Evolutionary conservation across 2,113 vertebrate genomes (phyloP), one percentile per base, ranked within the genome.

Genomic region (Sturnira hondurensis): DNA sequence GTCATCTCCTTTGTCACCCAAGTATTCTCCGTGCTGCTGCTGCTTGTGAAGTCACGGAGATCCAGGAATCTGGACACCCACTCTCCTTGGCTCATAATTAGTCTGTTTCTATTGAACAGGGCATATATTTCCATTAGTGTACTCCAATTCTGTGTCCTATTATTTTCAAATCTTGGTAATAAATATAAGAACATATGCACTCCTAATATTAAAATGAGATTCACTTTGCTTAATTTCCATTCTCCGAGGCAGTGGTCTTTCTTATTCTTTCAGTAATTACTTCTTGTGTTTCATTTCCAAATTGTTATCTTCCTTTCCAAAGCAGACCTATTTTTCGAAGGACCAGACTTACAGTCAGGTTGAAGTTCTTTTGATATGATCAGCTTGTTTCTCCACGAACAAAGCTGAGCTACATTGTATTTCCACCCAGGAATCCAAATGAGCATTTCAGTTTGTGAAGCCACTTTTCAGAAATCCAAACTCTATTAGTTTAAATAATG

Each of bases 381-480:
- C 15, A 74, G 5, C 38, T 61, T 94, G 10, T 76, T 85, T 81
- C 20, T 38, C 52, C 31, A 73, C 17, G 89, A 90, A 50, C 43
- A 67, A 63, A 54, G 20, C 13, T 86, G 19, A 86, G 50, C 1
- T 76, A 56, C 24, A 71, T 8, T 82, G 11, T 36, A 86, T 80
- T 87, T 74, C 31, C 84, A 58, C 31, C 16, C 58, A 41, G 45
- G 65, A 90, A 76, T 14, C 28, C 71, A 86, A 26, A 1, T 73
- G 45, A 94, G 71, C 80, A 92, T 76, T 96, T 86, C 19, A 84
- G 28, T 76, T 76, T 77, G 65, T 58, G 24, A 83, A 86, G 17
- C 14, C 36, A 58, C 28, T 90, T 92, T 94, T 97, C 73, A 88
- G 45, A 91, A 85, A 81, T 24, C 14, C n/a, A 91, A 67, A 91